Base-by-base conservation (phyloP, 2,113 vertebrate species). In the Protobothrops mucrosquamatus region DNA sequence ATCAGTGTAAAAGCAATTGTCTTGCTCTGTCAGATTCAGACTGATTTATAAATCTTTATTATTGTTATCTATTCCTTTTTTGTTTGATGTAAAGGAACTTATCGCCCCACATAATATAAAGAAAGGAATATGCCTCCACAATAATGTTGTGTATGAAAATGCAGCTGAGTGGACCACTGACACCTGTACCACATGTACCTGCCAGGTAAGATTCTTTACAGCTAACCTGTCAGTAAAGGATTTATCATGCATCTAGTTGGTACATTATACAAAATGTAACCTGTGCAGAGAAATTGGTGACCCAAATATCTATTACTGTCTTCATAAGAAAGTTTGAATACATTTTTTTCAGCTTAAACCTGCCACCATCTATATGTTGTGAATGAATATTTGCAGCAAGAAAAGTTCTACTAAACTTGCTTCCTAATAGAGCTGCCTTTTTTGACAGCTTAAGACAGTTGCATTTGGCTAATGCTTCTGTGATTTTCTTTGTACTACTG, bases 91-190 rank as follows among this genome's bases (percentile, higher is more conserved):
- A 91, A 99, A 98, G 91, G 93, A 94, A 88, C 69, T 97, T 14
- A 94, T 98, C 94, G 98, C 57, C 88, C 97, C 91, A 74, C 95
- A 97, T 20, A 96, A 97, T 87, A 96, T 97, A 89, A 97, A 97
- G 87, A 97, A 96, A 0, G 98, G 98, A 20, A 97, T 97, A 0
- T 99, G 99, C 96, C 95, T 98, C 92, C 98, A 99, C 97, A 99
- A 99, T 1, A 98, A 98, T 23, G 97, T 99, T 1, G 92, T 97
- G 94, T 97, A 99, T 96, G 98, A 97, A 85, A 98, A 99, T 91
- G 98, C 97, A 6, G 98, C 98, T 0, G 98, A 99, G 86, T 99
- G 99, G 99, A 99, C 98, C 0, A 98, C 99, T 88, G 99, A 99
- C 43, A 98, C 98, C 97, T 99, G 99, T 96, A 99, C 99, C 0